Evolutionary conservation across 2,113 vertebrate genomes (phyloP).

Genomic region (Mesembrinibis cayennensis): DNA sequence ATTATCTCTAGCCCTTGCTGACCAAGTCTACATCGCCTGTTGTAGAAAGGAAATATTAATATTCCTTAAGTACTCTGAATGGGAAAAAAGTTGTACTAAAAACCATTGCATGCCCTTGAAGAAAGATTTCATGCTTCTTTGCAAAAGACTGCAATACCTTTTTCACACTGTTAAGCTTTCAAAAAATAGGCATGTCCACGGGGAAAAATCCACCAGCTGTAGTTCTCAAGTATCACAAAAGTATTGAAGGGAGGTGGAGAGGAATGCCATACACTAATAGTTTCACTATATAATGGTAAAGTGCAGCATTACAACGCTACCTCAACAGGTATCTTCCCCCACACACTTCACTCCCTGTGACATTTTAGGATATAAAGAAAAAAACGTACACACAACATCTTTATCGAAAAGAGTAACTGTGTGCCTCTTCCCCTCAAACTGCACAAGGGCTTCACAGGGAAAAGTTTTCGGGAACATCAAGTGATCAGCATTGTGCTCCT

Average conservation of each 20-base stretch:
- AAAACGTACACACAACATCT: background rate
- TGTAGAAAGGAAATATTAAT: background rate
- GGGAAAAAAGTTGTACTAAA: background rate
- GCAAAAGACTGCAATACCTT: background rate
- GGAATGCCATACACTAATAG: background rate
- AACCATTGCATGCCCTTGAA: background rate
- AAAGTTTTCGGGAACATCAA: background rate
- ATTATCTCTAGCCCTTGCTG: background rate
- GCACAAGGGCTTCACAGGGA: background rate
- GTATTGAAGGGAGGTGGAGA: background rate
- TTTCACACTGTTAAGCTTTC: background rate
- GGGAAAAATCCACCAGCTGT: background rate
- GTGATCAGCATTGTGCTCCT: background rate
- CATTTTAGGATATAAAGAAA: background rate
- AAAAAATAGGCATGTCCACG: background rate
- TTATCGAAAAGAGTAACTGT: background rate
- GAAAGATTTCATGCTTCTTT: background rate
- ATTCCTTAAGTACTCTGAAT: background rate
- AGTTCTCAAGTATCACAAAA: background rate
- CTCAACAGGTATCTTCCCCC: background rate
- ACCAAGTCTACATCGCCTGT: rapidly evolving
- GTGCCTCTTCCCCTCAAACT: background rate
- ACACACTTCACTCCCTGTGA: background rate
- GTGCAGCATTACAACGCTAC: background rate
- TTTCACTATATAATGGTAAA: background rate